phyloP scores from a whole-genome alignment of 2,888 invertebrate genomes.

The Ochropacha duplaris region DNA sequence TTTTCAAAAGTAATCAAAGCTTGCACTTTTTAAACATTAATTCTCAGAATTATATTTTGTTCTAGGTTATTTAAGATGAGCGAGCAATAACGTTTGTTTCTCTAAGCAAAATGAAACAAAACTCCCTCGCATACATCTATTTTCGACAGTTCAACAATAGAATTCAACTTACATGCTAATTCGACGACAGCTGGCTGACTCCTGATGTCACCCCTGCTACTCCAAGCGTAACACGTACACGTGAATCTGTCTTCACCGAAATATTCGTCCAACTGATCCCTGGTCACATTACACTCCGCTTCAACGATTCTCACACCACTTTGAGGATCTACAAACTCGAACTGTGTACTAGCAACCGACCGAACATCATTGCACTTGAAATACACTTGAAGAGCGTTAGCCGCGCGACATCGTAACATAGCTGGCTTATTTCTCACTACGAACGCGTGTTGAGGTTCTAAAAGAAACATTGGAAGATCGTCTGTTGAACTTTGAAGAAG shows the following conservation, averaged over 20 bases:
- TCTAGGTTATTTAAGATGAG: not conserved
- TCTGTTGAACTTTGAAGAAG: conserved; percentile 83
- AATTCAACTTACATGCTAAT: conserved; percentile 94
- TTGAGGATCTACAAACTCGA: conserved; percentile 95
- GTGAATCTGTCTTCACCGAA: conserved; percentile 94
- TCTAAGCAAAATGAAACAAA: not conserved
- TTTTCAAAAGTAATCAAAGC: too few relatives aligned
- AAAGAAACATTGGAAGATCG: conserved; percentile 92
- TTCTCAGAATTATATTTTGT: not conserved
- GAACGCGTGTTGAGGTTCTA: conserved; percentile 94
- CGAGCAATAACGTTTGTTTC: not conserved
- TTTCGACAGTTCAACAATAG: not conserved
- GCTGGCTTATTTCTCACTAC: conserved; percentile 96
- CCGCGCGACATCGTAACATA: conserved; percentile 93
- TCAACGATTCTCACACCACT: conserved; percentile 94
- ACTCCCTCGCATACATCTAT: not conserved
- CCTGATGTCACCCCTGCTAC: conserved; percentile 91
- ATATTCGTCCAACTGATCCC: conserved; percentile 96
- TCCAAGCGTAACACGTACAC: conserved; percentile 97
- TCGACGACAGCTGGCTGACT: conserved; percentile 95
- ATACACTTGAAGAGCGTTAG: conserved; percentile 93
- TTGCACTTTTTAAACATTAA: too few relatives aligned
- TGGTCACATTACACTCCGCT: conserved; percentile 92
- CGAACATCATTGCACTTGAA: conserved; percentile 95
- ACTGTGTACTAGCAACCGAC: conserved; percentile 86